Evolutionary conservation across 1,140 invertebrate genomes (phyloP).

Genomic region (Drosophila virilis): DNA sequence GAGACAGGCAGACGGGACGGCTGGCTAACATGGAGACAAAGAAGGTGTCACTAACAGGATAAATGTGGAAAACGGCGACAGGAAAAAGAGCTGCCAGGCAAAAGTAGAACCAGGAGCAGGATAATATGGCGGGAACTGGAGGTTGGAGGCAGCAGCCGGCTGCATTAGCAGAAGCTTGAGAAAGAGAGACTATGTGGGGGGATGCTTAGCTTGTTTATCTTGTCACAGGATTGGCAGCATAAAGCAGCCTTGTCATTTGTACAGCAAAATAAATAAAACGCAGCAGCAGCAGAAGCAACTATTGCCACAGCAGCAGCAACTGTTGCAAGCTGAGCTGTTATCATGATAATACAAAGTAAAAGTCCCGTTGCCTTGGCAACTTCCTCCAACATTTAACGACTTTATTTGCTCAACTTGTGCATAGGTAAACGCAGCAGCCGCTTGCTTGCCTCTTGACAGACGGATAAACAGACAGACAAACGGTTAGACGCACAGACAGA

Average conservation of each 20-base stretch:
- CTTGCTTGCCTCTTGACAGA: slow-evolving; percentile 27
- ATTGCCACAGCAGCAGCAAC: slow-evolving; percentile 28
- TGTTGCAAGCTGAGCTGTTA: slow-evolving; percentile 43
- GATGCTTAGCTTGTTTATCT: slow-evolving; percentile 69
- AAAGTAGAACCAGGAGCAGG: slow-evolving; percentile 1
- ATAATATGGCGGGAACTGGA: slow-evolving; percentile 4
- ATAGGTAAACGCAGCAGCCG: slow-evolving; percentile 62
- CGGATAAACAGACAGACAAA: slow-evolving; percentile 52
- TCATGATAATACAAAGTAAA: slow-evolving; percentile 33
- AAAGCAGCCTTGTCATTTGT: slow-evolving; percentile 65
- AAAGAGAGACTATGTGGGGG: slow-evolving; percentile 9
- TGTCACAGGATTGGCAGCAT: slow-evolving; percentile 79
- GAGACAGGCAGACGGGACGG: slow-evolving; percentile 11
- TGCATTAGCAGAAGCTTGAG: background rate
- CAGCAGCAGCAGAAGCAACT: slow-evolving; percentile 19
- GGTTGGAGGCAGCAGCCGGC: background rate
- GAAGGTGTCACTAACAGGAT: slow-evolving; percentile 81
- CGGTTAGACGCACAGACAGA: slow-evolving; percentile 15
- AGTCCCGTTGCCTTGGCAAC: slow-evolving; percentile 26
- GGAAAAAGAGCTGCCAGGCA: slow-evolving; percentile 75
- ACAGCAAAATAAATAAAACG: slow-evolving; percentile 48
- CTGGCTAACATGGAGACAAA: slow-evolving; percentile 69
- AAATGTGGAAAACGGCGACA: slow-evolving; percentile 79
- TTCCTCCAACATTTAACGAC: slow-evolving; percentile 61
- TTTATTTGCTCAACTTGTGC: slow-evolving; percentile 74